These are phyloP conservation scores for Coreius guichenoti DNA, from an alignment of 2,797 vertebrate genomes.

Conservation along the genomic window DNA sequence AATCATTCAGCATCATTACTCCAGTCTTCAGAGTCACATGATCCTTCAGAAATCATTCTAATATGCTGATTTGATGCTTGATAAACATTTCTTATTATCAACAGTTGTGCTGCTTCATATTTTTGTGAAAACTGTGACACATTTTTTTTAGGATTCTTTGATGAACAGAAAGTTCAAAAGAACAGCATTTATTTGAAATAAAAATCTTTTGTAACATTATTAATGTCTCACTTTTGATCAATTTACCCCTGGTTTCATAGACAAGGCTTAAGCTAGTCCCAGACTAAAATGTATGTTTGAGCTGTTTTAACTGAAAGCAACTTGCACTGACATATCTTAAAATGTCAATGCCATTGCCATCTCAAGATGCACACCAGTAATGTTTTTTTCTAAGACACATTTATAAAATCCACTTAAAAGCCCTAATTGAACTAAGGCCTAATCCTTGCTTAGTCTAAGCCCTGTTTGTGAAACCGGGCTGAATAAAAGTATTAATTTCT, in stretches of 20 bases:
- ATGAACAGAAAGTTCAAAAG: conserved; percentile 4
- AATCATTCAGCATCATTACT: background rate
- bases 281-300: no score
- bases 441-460: no score
- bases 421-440: no score
- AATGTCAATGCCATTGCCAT: no score
- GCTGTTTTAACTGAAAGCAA: no score
- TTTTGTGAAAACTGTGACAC: background rate
- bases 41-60: background rate
- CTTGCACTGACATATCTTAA: no score
- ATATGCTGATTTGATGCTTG: background rate
- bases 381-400: no score
- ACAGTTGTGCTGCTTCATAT: background rate
- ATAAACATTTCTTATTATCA: background rate
- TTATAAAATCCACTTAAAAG: no score
- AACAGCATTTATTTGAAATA: background rate
- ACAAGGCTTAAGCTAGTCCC: no score
- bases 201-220: background rate
- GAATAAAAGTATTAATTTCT: background rate
- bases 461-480: no score
- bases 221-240: background rate
- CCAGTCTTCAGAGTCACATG: background rate
- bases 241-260: no score
- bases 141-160: conserved; percentile 2
- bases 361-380: no score